Evolutionary conservation across 2,888 invertebrate species (phyloP).

Genomic region (Chrysomela aeneicollis): DNA sequence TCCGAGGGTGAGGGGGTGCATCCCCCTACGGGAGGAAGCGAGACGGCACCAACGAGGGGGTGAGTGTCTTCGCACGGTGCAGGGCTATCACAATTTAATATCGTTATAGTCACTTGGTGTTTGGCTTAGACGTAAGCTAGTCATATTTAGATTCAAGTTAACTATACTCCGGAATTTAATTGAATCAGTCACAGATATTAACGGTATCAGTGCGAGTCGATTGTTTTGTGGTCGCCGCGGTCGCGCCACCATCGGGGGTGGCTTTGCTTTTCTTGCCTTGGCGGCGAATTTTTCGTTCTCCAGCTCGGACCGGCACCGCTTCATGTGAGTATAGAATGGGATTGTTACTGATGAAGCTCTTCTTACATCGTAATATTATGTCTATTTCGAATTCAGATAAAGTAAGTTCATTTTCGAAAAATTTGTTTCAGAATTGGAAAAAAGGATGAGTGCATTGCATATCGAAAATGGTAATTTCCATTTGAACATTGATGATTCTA

Average conservation of each 20-base stretch:
- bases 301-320: too few relatives aligned
- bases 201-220: slow-evolving; percentile 61
- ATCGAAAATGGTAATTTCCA: too few relatives aligned
- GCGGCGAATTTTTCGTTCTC: slow-evolving; percentile 13
- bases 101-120: slow-evolving; percentile 64
- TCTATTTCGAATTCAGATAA: too few relatives aligned
- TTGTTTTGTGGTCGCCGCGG: slow-evolving; percentile 51
- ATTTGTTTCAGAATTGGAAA: too few relatives aligned
- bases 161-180: slow-evolving; percentile 62
- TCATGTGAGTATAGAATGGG: background rate
- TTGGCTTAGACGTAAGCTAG: slow-evolving; percentile 63
- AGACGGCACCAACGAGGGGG: slow-evolving; percentile 33
- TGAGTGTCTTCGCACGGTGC: slow-evolving; percentile 59
- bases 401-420: too few relatives aligned
- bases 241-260: background rate
- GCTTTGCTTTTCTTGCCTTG: too few relatives aligned
- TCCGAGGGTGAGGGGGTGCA: slow-evolving; percentile 61
- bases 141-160: slow-evolving; percentile 62
- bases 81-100: slow-evolving; percentile 64
- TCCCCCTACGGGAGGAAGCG: slow-evolving; percentile 25
- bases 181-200: slow-evolving; percentile 64
- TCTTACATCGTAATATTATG: too few relatives aligned
- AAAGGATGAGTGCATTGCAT: too few relatives aligned
- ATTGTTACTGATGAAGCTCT: too few relatives aligned
- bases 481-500: too few relatives aligned